Evolutionary conservation across 2,888 invertebrate species (phyloP).

Genomic region (Drosophila lutescens): DNA sequence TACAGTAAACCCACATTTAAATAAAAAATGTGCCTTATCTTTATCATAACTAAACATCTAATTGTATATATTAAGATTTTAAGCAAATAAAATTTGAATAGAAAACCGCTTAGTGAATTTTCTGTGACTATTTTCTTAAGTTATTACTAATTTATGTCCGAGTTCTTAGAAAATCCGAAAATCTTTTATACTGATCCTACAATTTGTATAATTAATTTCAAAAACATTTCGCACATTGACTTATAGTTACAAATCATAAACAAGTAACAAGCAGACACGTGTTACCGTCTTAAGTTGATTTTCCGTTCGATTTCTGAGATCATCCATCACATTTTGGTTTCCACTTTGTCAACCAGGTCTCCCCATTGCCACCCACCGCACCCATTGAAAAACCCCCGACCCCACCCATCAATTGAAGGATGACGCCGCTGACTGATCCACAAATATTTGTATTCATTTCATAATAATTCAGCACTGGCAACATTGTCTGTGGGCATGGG

Average conservation of each 20-base stretch:
- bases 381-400: neutral
- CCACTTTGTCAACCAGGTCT: constrained; percentile 57
- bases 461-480: constrained; percentile 65
- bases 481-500: constrained; percentile 44
- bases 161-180: no score
- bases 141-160: no score
- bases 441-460: constrained; percentile 76
- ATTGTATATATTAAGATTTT: no score
- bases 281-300: neutral
- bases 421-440: constrained; percentile 53
- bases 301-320: constrained; percentile 47
- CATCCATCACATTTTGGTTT: constrained; percentile 72
- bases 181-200: no score
- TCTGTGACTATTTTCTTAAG: no score
- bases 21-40: no score
- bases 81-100: no score
- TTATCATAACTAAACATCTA: no score
- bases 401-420: constrained; percentile 49
- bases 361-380: neutral
- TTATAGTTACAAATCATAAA: neutral
- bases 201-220: neutral
- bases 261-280: neutral
- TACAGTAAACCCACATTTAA: no score
- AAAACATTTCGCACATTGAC: neutral
- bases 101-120: no score